Evolutionary conservation across 30 jellyfish, hydroid and myxozoan genomes (phyloP), one percentile per base, ranked within the genome.

Genomic region (Clytia hemisphaerica): DNA sequence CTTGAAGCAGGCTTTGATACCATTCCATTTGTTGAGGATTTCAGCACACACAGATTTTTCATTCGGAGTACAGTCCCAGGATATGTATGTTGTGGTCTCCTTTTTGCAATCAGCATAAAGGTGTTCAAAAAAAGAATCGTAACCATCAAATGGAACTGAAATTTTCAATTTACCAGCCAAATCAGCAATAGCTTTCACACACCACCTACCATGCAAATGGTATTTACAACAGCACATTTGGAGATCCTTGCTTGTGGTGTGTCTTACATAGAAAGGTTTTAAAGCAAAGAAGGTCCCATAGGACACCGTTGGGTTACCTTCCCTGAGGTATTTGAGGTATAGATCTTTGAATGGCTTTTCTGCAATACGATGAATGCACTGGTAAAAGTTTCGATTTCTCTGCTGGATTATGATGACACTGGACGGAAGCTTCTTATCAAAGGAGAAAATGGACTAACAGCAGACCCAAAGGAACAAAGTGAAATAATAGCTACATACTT

Each of bases 151-250:
- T 40, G 37, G 38, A 59, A 37, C 18, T 1, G 76, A 37, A 37
- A 62, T 62, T 62, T 36, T 61, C 28, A 36, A 61, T 62, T 62
- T 62, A 35, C 64, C 42, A 36, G 76, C 76, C 37, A 59, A 62
- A 6, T 62, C 76, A 21, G 42, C 30, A 59, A 62, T 36, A 24
- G 76, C 76, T 31, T 62, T 31, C 31, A 62, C 42, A 35, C 61
- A 59, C 76, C 76, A 62, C 42, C 76, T 31, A 37, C 61, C 66
- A 37, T 62, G 76, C 40, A 62, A 40, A 62, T 62, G 76, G 61
- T 36, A 36, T 61, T 62, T 62, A 37, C 76, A 62, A 61, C 76
- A 62, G 76, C 76, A 62, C 76, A 62, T 62, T 62, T 62, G 61
- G 42, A 62, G 19, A 35, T 62, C 76, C 16, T 59, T 36, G 37